Percentiles rank a stretch among this genome's conserved stretches.
phyloP scores from a whole-genome alignment of 2,888 invertebrate species.

The Dysmachus trigonus region DNA sequence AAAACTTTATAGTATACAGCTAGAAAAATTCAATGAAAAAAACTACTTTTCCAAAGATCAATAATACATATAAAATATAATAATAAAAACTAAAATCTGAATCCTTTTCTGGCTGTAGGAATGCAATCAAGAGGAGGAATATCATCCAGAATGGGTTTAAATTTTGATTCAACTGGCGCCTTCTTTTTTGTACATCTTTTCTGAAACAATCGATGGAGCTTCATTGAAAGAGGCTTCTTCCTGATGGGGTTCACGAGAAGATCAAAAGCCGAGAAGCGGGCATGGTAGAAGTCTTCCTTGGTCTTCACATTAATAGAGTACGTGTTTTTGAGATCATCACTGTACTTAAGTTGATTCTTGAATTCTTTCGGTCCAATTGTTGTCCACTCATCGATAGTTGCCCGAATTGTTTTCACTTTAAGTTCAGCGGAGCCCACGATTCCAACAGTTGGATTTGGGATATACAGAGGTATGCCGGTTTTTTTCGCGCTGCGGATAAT shows the following conservation, averaged over 20 bases:
- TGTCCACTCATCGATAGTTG: constrained; percentile 47
- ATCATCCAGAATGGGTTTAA: background rate
- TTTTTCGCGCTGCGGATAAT: background rate
- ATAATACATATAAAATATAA: background rate
- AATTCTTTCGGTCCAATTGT: constrained; percentile 44
- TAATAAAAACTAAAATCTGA: background rate
- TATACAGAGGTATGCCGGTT: background rate
- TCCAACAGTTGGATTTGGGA: background rate
- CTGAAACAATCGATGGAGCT: constrained; percentile 21
- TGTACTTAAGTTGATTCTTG: constrained; percentile 48
- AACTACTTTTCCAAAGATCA: too few relatives aligned
- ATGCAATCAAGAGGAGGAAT: background rate
- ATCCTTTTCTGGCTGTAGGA: background rate
- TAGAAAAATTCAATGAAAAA: too few relatives aligned
- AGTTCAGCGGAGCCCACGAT: constrained; percentile 15
- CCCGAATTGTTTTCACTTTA: constrained; percentile 16
- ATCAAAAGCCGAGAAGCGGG: constrained; percentile 33
- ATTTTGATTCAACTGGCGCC: constrained; percentile 19
- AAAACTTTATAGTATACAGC: too few relatives aligned
- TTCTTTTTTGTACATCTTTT: constrained; percentile 33
- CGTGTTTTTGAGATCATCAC: constrained; percentile 41
- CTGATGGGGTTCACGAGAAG: constrained; percentile 46
- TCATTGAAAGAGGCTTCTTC: background rate
- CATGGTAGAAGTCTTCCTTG: constrained; percentile 32
- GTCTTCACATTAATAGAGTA: constrained; percentile 41